Evolutionary conservation across 1,140 invertebrate species (phyloP), one percentile per base, ranked within the genome.

Genomic region (Sminthurides bifidus): DNA sequence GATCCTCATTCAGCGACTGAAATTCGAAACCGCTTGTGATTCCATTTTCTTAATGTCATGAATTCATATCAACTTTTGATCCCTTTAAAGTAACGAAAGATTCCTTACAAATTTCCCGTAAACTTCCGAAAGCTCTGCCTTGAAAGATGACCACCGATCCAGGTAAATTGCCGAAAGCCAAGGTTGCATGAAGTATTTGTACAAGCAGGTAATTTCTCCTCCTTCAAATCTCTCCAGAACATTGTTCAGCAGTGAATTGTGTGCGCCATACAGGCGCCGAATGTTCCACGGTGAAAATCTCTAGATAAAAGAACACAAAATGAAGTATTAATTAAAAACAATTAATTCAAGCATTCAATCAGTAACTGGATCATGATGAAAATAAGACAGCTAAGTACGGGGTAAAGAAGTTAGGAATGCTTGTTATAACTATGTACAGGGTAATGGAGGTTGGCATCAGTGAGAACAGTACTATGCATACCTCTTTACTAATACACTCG

Each of bases 171-270:
- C 75, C 35, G 71, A 72, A 26, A 76, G 71, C 79, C 79, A 82
- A 1, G 79, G 74, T 54, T 80, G 72, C 6, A 69, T 68, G 68
- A 83, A 81, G 65, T 75, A 81, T 1, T 74, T 70, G 61, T 73
- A 82, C 8, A 83, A 71, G 65, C 81, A 79, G 0, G 67, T 61
- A 3, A 81, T 76, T 43, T 74, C 56, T 1, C 53, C 44, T 66
- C 74, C 75, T 67, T 76, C 66, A 65, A 73, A 81, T 40, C 76
- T 71, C 15, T 68, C 61, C 10, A 75, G 66, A 1, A 83, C 54
- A 51, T 79, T 76, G 66, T 81, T 80, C 26, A 82, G 69, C 52
- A 79, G 66, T 1, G 70, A 72, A 56, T 82, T 79, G 60, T 83
- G 80, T 63, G 77, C 78, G 0, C 79, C 79, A 65, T 78, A 81